phyloP scores from a whole-genome alignment of 2,888 invertebrate species.

The Platypus cylindrus region DNA sequence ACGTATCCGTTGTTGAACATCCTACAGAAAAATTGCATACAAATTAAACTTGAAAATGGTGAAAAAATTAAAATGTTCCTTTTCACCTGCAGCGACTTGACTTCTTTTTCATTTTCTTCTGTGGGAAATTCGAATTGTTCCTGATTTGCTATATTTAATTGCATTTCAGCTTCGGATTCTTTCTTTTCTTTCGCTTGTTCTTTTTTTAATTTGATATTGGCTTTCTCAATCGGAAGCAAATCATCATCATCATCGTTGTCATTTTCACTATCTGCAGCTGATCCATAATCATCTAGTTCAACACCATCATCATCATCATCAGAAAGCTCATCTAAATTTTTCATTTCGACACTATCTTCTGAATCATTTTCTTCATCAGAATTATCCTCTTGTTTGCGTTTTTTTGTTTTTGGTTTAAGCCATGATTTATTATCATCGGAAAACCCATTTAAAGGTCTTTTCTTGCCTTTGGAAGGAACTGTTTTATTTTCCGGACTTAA shows the following conservation, averaged over 20 bases:
- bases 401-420: conserved; percentile 46
- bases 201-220: conserved; percentile 62
- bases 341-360: conserved; percentile 20
- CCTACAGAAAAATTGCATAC: conserved; percentile 24
- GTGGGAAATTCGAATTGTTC: conserved; percentile 70
- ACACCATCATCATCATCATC: conserved; percentile 7
- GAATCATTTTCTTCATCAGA: conserved; percentile 23
- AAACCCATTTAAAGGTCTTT: conserved; percentile 37
- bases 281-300: conserved; percentile 9
- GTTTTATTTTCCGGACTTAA: no score
- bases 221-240: conserved; percentile 75
- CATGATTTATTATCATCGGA: conserved; percentile 61
- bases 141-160: conserved; percentile 63
- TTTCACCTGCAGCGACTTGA: conserved; percentile 55
- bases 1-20: conserved; percentile 79
- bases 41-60: background rate
- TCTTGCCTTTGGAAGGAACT: no score
- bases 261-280: conserved; percentile 18
- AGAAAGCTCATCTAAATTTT: conserved; percentile 14
- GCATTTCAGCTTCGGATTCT: conserved; percentile 70
- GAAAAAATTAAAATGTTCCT: no score
- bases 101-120: conserved; percentile 58
- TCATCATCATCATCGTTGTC: conserved; percentile 36
- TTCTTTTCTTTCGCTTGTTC: conserved; percentile 56
- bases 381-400: conserved; percentile 22